Percentiles rank a stretch among this genome's conserved stretches.
phyloP scores from a whole-genome alignment of 2,888 invertebrate species.

The Clitarchus hookeri region DNA sequence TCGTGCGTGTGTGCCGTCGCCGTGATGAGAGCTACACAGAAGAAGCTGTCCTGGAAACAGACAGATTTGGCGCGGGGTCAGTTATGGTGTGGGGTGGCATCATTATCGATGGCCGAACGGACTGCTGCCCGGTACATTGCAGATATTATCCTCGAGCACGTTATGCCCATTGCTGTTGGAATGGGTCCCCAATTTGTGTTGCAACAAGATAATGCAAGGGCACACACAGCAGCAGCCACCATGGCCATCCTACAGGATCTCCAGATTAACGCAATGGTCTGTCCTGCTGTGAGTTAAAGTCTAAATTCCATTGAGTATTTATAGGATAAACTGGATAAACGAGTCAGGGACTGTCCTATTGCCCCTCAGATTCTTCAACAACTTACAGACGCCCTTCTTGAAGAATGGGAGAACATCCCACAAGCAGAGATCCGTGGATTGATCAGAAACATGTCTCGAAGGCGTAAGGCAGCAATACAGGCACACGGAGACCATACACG shows the following conservation, averaged over 20 bases:
- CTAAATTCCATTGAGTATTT: background rate
- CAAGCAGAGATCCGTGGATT: background rate
- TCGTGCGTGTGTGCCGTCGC: too few species aligned
- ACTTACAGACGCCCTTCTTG: background rate
- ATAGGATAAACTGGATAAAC: background rate
- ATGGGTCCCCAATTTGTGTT: too few species aligned
- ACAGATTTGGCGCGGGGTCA: background rate
- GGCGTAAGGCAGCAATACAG: slow-evolving; percentile 4
- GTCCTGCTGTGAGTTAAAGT: background rate
- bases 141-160: background rate
- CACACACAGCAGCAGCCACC: too few species aligned
- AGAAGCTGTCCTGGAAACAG: background rate
- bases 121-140: slow-evolving; percentile 4
- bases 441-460: slow-evolving; percentile 6
- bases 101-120: background rate
- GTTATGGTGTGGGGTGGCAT: slow-evolving; percentile 10
- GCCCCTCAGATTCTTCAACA: background rate
- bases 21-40: too few species aligned
- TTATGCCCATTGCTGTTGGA: background rate
- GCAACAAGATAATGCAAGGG: too few species aligned
- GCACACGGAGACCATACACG: background rate
- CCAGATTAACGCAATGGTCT: background rate
- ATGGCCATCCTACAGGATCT: too few species aligned
- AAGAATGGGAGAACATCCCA: background rate
- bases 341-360: background rate